Conservation (phyloP, 2,797 vertebrate genomes). For the Melopsittacus undulatus region DNA sequence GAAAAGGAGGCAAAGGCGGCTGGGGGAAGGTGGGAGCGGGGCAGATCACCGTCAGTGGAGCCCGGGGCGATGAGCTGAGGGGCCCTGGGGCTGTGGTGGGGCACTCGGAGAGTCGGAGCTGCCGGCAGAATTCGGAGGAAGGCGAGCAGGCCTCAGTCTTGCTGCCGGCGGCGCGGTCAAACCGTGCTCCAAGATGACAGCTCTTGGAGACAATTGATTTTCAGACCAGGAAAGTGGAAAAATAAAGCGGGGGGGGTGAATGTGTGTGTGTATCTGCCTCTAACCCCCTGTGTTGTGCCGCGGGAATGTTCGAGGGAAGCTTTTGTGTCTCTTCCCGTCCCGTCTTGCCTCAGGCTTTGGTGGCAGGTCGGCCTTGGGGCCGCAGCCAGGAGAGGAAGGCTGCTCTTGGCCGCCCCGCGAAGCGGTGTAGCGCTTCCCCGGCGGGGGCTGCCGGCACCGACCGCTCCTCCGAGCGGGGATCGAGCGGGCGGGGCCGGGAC, state of each 20-base stretch:
- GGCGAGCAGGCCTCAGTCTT: not conserved
- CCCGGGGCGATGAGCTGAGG: not conserved
- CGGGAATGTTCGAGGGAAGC: too few species aligned
- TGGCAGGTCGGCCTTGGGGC: not conserved
- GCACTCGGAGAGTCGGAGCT: not conserved
- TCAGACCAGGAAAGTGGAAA: not conserved
- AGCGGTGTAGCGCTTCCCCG: not conserved
- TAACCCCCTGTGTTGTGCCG: rapidly evolving
- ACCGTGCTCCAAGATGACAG: not conserved
- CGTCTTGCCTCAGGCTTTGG: not conserved
- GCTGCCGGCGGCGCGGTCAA: not conserved
- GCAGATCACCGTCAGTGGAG: not conserved
- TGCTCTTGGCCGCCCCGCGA: not conserved
- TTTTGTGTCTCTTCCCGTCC: not conserved
- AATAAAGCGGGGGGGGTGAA: not conserved
- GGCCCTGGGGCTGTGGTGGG: not conserved
- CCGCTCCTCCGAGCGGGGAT: too few species aligned
- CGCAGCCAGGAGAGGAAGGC: not conserved
- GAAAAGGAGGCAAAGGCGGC: too few species aligned
- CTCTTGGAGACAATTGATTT: not conserved
- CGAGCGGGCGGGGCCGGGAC: not conserved
- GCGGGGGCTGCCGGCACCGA: not conserved
- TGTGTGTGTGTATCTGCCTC: not conserved
- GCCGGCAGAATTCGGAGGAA: not conserved
- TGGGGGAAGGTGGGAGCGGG: not conserved